Percentiles rank a stretch among this genome's conserved stretches.
Evolutionary conservation across 1,140 invertebrate species (phyloP).

Genomic region (Drosophila cardini): DNA sequence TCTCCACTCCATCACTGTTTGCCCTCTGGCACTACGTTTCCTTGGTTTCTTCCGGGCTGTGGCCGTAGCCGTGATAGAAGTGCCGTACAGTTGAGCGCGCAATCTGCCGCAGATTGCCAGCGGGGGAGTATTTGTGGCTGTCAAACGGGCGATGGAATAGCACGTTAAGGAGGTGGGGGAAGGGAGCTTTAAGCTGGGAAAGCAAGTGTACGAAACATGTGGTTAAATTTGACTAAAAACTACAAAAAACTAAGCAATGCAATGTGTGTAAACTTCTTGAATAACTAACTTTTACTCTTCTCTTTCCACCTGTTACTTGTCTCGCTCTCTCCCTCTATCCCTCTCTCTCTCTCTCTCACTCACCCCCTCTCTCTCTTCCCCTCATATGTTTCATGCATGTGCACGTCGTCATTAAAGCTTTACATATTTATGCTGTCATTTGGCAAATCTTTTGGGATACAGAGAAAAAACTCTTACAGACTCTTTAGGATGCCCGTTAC

Average conservation of each 20-base stretch:
- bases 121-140: constrained; percentile 22
- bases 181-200: neutral
- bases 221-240: constrained; percentile 54
- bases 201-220: neutral
- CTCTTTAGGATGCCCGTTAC: too few species aligned
- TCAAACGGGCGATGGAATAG: too few species aligned
- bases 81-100: constrained; percentile 70
- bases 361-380: neutral
- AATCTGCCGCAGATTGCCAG: constrained; percentile 78
- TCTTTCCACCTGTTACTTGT: neutral
- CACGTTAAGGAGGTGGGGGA: too few species aligned
- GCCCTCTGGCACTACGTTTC: too few species aligned
- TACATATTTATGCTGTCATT: constrained; percentile 78
- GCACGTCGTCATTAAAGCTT: constrained; percentile 74
- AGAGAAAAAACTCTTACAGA: neutral
- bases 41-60: neutral
- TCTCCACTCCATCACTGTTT: neutral
- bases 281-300: neutral
- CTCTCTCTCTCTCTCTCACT: neutral
- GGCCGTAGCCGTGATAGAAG: neutral
- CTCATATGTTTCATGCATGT: constrained; percentile 3
- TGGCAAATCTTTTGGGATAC: constrained; percentile 40
- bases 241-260: neutral
- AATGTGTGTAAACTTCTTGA: constrained; percentile 62
- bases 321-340: neutral